phyloP scores from a whole-genome alignment of 1,140 invertebrate genomes.

The Pinna nobilis region DNA sequence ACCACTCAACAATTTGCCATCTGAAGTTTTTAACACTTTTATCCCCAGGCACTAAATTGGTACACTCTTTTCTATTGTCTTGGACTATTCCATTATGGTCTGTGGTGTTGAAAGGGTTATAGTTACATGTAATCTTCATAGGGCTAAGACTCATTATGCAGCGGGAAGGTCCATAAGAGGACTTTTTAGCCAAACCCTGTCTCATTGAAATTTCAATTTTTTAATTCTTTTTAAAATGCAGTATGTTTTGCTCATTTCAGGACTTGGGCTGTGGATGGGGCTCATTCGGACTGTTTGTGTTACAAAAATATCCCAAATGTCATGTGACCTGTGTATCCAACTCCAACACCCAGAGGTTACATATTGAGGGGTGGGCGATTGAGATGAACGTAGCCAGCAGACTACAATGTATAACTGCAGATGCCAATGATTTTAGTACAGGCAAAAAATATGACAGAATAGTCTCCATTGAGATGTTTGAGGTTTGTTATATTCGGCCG shows the following conservation, averaged over 20 bases:
- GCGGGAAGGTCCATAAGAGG: too few relatives aligned
- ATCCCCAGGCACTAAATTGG: too few relatives aligned
- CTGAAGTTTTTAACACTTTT: too few relatives aligned
- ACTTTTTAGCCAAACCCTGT: too few relatives aligned
- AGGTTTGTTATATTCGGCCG: constrained; percentile 41
- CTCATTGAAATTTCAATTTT: too few relatives aligned
- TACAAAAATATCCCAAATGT: constrained; percentile 63
- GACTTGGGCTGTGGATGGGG: constrained; percentile 70
- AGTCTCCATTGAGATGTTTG: constrained; percentile 70
- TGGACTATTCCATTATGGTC: too few relatives aligned
- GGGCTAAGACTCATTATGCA: too few relatives aligned
- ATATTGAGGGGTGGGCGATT: constrained; percentile 51
- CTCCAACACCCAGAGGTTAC: constrained; percentile 61
- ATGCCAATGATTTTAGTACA: constrained; percentile 62
- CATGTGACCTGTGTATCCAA: constrained; percentile 68
- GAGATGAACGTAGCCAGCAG: constrained; percentile 48
- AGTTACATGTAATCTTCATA: too few relatives aligned
- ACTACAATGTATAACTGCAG: constrained; percentile 61
- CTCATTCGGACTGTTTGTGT: constrained; percentile 59
- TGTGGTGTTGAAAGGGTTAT: too few relatives aligned
- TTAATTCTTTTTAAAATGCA: background rate
- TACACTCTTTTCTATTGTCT: too few relatives aligned
- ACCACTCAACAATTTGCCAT: too few relatives aligned
- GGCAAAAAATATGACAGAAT: constrained; percentile 62
- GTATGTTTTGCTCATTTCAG: constrained; percentile 38